Evolutionary conservation across 2,888 invertebrate genomes (phyloP).

Genomic region (Apamea crenata): DNA sequence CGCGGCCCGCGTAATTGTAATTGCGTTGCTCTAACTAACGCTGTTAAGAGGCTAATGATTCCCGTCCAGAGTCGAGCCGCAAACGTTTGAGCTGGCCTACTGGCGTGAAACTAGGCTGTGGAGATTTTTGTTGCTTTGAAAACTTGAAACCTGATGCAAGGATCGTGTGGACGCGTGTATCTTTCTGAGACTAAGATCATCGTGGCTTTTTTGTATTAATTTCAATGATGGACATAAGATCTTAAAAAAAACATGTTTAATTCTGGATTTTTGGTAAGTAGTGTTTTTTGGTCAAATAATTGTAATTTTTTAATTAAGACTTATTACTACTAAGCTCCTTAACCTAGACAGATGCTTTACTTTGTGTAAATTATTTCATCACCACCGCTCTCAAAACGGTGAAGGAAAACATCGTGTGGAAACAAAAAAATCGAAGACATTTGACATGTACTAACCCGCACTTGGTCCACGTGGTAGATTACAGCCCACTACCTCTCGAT

Average conservation of each 20-base stretch:
- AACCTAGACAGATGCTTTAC: neutral
- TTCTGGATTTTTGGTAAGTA: neutral
- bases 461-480: neutral
- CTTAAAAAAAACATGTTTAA: too few species aligned
- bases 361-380: neutral
- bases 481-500: neutral
- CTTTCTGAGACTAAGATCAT: neutral
- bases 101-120: conserved; percentile 18
- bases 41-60: conserved; percentile 81
- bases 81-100: conserved; percentile 65
- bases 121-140: neutral
- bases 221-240: neutral
- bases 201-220: neutral
- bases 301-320: neutral
- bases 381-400: neutral
- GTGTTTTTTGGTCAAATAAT: neutral
- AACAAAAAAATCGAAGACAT: neutral
- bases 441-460: neutral
- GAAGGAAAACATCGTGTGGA: neutral
- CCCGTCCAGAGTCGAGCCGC: conserved; percentile 64
- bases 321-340: too few species aligned
- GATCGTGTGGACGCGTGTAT: neutral
- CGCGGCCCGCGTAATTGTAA: conserved; percentile 82
- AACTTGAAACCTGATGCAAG: neutral
- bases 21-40: conserved; percentile 85